phyloP scores from a whole-genome alignment of 2,888 invertebrate genomes.

The Teleogryllus oceanicus region DNA sequence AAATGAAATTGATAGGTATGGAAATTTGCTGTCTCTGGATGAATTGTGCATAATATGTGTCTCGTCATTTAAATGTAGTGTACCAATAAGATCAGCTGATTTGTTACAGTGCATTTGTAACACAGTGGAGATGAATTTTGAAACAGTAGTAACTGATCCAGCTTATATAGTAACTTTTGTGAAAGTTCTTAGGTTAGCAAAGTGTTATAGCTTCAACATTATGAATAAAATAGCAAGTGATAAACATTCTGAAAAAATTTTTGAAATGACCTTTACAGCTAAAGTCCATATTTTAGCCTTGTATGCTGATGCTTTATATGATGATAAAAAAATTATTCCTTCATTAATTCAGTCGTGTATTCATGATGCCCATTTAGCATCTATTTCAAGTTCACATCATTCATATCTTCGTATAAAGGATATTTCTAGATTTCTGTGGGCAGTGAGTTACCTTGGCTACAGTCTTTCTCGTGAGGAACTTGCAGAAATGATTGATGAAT shows the following conservation, averaged over 20 bases:
- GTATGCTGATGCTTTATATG: constrained; percentile 47
- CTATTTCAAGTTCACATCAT: constrained; percentile 34
- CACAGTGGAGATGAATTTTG: constrained; percentile 45
- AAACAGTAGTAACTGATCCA: constrained; percentile 45
- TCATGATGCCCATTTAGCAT: constrained; percentile 33
- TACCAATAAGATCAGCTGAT: constrained; percentile 35
- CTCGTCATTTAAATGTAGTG: constrained; percentile 47
- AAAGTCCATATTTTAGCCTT: constrained; percentile 48
- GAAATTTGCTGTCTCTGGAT: constrained; percentile 42
- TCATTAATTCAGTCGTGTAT: not conserved
- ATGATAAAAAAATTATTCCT: not conserved
- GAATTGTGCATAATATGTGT: constrained; percentile 48
- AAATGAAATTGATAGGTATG: not conserved
- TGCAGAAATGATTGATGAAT: constrained; percentile 38
- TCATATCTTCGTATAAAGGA: constrained; percentile 47
- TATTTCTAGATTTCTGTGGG: constrained; percentile 50
- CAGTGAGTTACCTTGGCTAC: constrained; percentile 45
- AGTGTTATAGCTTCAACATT: constrained; percentile 28
- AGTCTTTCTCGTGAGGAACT: constrained; percentile 34
- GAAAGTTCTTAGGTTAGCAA: constrained; percentile 46
- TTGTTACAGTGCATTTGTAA: constrained; percentile 44
- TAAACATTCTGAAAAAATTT: constrained; percentile 40
- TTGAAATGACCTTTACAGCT: constrained; percentile 46
- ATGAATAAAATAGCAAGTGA: constrained; percentile 39
- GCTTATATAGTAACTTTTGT: constrained; percentile 47